Base-by-base conservation (phyloP, 2,888 invertebrate species). In the Folsomia manolachei region DNA sequence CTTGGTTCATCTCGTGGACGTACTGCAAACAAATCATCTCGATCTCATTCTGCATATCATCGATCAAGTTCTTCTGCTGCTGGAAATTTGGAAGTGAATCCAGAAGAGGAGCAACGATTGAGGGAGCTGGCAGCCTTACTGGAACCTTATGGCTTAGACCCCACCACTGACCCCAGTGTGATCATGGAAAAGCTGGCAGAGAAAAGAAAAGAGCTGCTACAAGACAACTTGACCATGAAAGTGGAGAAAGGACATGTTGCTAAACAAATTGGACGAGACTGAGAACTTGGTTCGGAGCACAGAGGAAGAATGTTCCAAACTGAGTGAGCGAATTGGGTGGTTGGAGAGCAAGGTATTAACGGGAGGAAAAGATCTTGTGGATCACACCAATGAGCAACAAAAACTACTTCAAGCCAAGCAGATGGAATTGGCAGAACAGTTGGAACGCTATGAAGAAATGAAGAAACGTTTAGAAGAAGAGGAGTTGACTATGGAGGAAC, bases 351-450 rank as follows among this genome's bases (percentile, higher is more conserved):
- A 98, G 82, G 88, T 99, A 83, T 90, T 99, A 64, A 91, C 92
- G 80, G 97, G 97, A 68, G 95, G 95, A 0, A 94, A 94, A 83
- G 95, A 96, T 84, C 92, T 99, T 70, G 88, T 97, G 53, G 96
- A 97, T 84, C 94, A 96, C 82, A 95, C 98, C 21, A 95, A 95
- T 83, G 93, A 97, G 83, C 95, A 95, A 81, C 95, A 97, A 84
- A 87, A 91, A 78, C 92, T 93, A 70, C 86, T 99, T 69, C 95
- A 97, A 82, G 91, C 92, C 83, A 89, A 91, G 74, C 87, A 91
- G 72, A 86, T 88, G 63, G 96, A 97, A 85, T 93, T 99, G 75
- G 91, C 94, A 0, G 96, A 96, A 83, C 88, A 96, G 78, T 92
- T 91, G 86, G 90, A 88, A 81, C 76, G 76, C 24, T 79, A 92